Base-by-base conservation (phyloP, 2,797 vertebrate species). In the Distichodus sexfasciatus region DNA sequence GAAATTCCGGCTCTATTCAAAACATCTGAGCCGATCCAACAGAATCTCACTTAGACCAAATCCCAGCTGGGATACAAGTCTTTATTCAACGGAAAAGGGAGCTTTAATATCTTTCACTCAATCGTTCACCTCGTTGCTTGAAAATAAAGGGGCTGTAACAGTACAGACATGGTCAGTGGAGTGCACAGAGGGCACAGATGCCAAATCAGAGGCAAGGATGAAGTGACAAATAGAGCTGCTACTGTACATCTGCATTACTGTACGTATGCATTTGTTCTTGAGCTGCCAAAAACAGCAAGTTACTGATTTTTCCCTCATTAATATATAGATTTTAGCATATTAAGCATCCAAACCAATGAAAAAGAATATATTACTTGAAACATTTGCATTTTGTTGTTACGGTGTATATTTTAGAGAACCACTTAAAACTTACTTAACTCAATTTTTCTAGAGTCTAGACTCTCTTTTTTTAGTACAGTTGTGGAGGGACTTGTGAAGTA, bases 161-260 rank as follows among this genome's bases (percentile, higher is more conserved):
- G 54, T 14, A 66, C 11, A 66, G 47, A 55, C 44, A 67, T 35
- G 24, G 64, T 76, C 35, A 69, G 47, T 68, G 2, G 44, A 65
- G 79, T 69, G 48, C 67, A 33, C 19, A 26, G 54, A 69, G 43
- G 51, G 71, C 78, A 43, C 55, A 41, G 66, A 78, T 76, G 43
- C 38, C 74, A 47, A 75, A 76, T 73, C 67, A 72, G 61, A 63
- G 35, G 23, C 44, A 50, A 38, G 68, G 70, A 78, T 81, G 76
- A 75, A 48, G 59, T 64, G 50, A 28, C 29, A 41, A 50, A 67
- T 47, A 63, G 29, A 66, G 21, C 55, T 47, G 82, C 84, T 86
- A 84, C 83, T 74, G 85, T 80, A 62, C 36, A 71, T 62, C 81
- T 12, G 10, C 35, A 76, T 84, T 74, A 79, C n/a, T 8, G 21